Evolutionary conservation across 2,888 invertebrate genomes (phyloP).

Genomic region (Chrysopilus asiliformis): DNA sequence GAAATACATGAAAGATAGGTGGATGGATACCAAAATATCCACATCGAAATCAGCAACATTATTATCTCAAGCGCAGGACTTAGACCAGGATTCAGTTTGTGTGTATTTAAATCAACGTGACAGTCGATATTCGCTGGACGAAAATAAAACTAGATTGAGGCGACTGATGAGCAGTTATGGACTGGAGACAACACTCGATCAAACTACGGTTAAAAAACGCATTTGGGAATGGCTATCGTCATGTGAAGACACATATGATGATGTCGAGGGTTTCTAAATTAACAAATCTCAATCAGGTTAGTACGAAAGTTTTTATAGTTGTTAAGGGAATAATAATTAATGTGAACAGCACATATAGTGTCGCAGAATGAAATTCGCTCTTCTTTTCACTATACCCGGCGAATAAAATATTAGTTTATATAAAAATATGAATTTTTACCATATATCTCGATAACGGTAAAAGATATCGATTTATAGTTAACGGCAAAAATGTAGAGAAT

Average conservation of each 20-base stretch:
- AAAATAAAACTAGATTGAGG: slow-evolving; percentile 40
- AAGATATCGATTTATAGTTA: too few relatives aligned
- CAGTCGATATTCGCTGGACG: slow-evolving; percentile 38
- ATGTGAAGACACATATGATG: slow-evolving; percentile 38
- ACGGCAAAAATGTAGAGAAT: too few relatives aligned
- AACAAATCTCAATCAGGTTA: too few relatives aligned
- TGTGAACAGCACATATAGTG: too few relatives aligned
- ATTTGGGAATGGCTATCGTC: slow-evolving; percentile 54
- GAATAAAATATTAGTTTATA: too few relatives aligned
- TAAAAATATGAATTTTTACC: too few relatives aligned
- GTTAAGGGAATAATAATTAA: too few relatives aligned
- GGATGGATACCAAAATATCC: slow-evolving; percentile 42
- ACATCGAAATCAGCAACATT: slow-evolving; percentile 40
- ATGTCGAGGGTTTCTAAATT: slow-evolving; percentile 15
- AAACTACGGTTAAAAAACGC: slow-evolving; percentile 44
- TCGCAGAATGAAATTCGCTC: too few relatives aligned
- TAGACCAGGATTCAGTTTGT: slow-evolving; percentile 37
- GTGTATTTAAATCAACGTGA: slow-evolving; percentile 41
- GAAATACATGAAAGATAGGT: slow-evolving; percentile 47
- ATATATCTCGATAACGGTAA: too few relatives aligned
- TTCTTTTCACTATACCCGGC: too few relatives aligned
- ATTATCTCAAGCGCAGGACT: slow-evolving; percentile 23
- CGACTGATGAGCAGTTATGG: slow-evolving; percentile 46
- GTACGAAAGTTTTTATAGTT: too few relatives aligned
- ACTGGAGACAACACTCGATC: slow-evolving; percentile 49